phyloP scores from a whole-genome alignment of 2,888 invertebrate genomes.

The Ochropacha duplaris region DNA sequence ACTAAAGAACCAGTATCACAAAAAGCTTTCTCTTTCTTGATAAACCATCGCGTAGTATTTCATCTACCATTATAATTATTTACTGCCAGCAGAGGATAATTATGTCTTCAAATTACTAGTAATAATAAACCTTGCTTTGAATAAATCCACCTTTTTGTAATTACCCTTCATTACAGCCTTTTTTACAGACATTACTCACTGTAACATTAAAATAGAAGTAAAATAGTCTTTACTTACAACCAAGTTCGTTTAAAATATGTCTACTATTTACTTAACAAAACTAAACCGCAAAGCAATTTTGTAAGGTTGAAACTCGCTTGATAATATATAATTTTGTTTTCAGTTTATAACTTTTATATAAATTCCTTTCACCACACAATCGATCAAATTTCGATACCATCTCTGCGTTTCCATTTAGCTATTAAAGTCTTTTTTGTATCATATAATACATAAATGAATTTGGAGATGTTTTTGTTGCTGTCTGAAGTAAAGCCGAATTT shows the following conservation, averaged over 20 bases:
- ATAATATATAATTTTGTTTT: background rate
- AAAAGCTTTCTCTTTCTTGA: background rate
- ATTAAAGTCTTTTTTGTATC: slow-evolving; percentile 1
- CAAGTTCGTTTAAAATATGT: background rate
- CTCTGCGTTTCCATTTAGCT: slow-evolving; percentile 3
- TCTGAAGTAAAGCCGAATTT: background rate
- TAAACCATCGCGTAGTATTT: background rate
- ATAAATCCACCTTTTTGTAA: background rate
- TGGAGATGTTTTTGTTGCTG: background rate
- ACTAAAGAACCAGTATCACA: background rate
- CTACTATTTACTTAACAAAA: background rate
- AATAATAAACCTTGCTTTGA: background rate
- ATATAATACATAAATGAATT: background rate
- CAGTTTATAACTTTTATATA: slow-evolving; percentile 3
- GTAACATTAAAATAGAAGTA: background rate
- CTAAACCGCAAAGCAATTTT: background rate
- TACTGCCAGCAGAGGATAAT: background rate
- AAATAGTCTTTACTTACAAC: background rate
- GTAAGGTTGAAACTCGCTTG: background rate
- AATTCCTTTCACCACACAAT: slow-evolving; percentile 35
- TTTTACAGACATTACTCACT: background rate
- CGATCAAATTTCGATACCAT: slow-evolving; percentile 32
- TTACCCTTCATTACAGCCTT: background rate
- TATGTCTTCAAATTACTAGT: background rate
- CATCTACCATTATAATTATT: background rate